Evolutionary conservation across 2,888 invertebrate species (phyloP).

Genomic region (Tyria jacobaeae): DNA sequence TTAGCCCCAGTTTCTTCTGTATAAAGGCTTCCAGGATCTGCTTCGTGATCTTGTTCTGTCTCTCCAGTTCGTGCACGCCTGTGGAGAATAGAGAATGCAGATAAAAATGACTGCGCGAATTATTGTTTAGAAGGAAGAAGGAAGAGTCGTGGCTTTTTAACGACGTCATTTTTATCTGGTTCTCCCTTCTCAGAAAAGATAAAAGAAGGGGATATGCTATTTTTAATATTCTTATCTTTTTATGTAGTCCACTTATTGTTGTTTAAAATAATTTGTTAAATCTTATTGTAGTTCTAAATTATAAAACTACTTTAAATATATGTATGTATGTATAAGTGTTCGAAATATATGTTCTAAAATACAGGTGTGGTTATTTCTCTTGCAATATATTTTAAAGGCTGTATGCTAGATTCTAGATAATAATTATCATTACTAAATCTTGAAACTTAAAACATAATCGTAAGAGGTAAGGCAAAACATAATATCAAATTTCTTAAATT

Average conservation of each 20-base stretch:
- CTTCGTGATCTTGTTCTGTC: constrained; percentile 92
- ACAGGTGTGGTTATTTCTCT: too few relatives aligned
- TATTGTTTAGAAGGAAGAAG: constrained; percentile 41
- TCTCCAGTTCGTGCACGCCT: constrained; percentile 88
- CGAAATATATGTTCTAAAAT: too few relatives aligned
- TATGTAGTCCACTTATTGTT: constrained; percentile 4
- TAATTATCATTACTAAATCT: too few relatives aligned
- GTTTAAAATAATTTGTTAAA: constrained; percentile 1
- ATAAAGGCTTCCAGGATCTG: constrained; percentile 91
- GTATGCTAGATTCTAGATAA: too few relatives aligned
- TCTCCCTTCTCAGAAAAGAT: constrained; percentile 66
- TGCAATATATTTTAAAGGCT: too few relatives aligned
- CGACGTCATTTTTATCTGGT: constrained; percentile 85
- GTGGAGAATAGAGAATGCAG: constrained; percentile 82
- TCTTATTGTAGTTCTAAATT: background rate
- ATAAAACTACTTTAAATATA: too few relatives aligned
- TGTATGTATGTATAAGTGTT: too few relatives aligned
- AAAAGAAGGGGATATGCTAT: constrained; percentile 7
- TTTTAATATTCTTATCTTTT: constrained; percentile 2
- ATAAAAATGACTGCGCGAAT: constrained; percentile 83
- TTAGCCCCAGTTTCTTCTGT: constrained; percentile 89
- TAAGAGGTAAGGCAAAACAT: too few relatives aligned
- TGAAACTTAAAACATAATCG: too few relatives aligned
- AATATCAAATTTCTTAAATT: too few relatives aligned
- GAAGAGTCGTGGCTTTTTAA: constrained; percentile 40